Conservation (phyloP, 2,113 vertebrate genomes). For the Chloroceryle aenea region DNA sequence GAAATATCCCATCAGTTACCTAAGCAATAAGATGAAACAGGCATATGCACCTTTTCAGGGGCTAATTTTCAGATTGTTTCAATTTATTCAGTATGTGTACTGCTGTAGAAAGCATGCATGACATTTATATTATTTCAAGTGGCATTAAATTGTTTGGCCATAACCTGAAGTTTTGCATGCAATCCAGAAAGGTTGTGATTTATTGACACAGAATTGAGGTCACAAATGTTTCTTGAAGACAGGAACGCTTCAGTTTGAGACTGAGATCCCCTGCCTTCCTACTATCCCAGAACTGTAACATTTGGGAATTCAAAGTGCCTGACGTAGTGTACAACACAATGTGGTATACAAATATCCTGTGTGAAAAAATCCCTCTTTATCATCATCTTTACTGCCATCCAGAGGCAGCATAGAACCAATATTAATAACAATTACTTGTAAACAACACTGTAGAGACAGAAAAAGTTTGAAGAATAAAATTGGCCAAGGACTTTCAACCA, state of each 20-base stretch:
- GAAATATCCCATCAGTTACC: neutral
- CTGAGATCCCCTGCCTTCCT: constrained; percentile 40
- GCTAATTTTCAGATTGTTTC: neutral
- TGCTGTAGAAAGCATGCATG: neutral
- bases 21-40: neutral
- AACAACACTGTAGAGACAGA: neutral
- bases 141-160: constrained; percentile 54
- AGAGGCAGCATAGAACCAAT: neutral
- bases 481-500: neutral
- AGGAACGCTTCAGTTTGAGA: constrained; percentile 67
- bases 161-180: neutral
- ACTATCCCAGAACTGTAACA: constrained; percentile 55
- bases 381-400: constrained; percentile 30
- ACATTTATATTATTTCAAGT: constrained; percentile 47
- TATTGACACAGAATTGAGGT: constrained; percentile 57
- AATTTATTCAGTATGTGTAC: neutral
- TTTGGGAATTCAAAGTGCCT: constrained; percentile 68
- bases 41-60: neutral
- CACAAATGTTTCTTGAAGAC: constrained; percentile 72
- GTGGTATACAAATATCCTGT: constrained; percentile 14
- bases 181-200: constrained; percentile 66
- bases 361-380: neutral
- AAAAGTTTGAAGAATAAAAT: neutral
- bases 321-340: neutral
- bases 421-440: neutral